phyloP scores from a whole-genome alignment of 1,140 invertebrate species.

The Listronotus oregonensis region DNA sequence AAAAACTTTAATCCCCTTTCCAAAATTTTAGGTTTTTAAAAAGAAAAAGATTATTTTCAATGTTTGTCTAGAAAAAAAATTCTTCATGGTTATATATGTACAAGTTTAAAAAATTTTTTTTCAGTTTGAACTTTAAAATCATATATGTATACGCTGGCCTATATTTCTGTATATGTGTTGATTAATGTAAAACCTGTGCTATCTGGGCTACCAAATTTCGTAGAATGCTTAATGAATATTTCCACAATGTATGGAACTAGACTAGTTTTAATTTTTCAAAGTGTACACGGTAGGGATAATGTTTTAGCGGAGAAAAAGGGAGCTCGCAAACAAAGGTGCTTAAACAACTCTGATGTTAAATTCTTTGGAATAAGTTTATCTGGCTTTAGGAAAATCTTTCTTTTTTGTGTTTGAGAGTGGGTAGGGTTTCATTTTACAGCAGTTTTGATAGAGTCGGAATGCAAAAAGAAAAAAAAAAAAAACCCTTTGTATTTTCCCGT shows the following conservation, averaged over 20 bases:
- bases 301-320: slow-evolving; percentile 99
- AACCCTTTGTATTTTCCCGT: too few species aligned
- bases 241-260: slow-evolving; percentile 99
- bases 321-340: slow-evolving; percentile 99
- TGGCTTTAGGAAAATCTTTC: not conserved
- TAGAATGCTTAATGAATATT: slow-evolving; percentile 99
- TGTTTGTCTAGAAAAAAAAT: too few species aligned
- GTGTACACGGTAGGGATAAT: slow-evolving; percentile 99
- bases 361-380: slow-evolving; percentile 81
- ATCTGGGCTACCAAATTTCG: slow-evolving; percentile 99
- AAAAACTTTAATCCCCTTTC: too few species aligned
- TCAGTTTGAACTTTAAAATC: slow-evolving; percentile 99
- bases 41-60: too few species aligned
- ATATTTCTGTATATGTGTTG: slow-evolving; percentile 99
- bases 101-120: too few species aligned
- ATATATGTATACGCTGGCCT: slow-evolving; percentile 98
- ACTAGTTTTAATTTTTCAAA: slow-evolving; percentile 99
- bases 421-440: too few species aligned
- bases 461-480: too few species aligned
- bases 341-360: slow-evolving; percentile 98
- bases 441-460: too few species aligned
- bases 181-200: slow-evolving; percentile 99
- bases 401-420: too few species aligned
- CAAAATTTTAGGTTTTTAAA: too few species aligned
- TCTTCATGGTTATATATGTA: too few species aligned